Conservation (phyloP, 2,888 invertebrate genomes). For the Ptychoptera contaminata region DNA sequence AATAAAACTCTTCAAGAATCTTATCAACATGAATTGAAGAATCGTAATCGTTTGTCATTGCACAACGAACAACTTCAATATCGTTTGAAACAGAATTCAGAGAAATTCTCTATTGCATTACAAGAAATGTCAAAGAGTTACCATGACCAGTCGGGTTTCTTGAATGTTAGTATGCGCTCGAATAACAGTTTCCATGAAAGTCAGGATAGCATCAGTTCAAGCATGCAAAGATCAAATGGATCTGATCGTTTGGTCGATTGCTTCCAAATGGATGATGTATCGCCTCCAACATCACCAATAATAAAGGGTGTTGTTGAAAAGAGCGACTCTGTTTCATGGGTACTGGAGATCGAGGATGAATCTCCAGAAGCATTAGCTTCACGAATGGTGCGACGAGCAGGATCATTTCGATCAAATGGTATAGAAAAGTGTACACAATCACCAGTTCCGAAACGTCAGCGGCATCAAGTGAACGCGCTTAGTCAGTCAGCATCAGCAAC, state of each 20-base stretch:
- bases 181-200: neutral
- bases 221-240: slow-evolving; percentile 8
- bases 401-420: slow-evolving; percentile 38
- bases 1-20: slow-evolving; percentile 57
- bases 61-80: slow-evolving; percentile 82
- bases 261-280: slow-evolving; percentile 27
- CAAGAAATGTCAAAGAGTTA: slow-evolving; percentile 21
- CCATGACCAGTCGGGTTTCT: slow-evolving; percentile 11
- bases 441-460: slow-evolving; percentile 14
- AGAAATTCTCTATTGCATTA: slow-evolving; percentile 36
- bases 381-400: slow-evolving; percentile 49
- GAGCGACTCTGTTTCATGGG: slow-evolving; percentile 75
- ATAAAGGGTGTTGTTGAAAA: slow-evolving; percentile 74
- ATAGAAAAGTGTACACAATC: slow-evolving; percentile 21
- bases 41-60: slow-evolving; percentile 59
- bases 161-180: slow-evolving; percentile 1
- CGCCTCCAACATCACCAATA: slow-evolving; percentile 52
- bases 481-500: slow-evolving; percentile 37
- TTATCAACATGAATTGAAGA: slow-evolving; percentile 59
- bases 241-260: slow-evolving; percentile 12
- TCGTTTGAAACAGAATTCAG: slow-evolving; percentile 68
- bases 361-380: slow-evolving; percentile 55
- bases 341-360: slow-evolving; percentile 60
- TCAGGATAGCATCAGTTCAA: neutral
- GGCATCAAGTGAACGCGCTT: slow-evolving; percentile 19